Base-by-base conservation (phyloP, 2,113 vertebrate genomes). In the Grantiella picta region DNA sequence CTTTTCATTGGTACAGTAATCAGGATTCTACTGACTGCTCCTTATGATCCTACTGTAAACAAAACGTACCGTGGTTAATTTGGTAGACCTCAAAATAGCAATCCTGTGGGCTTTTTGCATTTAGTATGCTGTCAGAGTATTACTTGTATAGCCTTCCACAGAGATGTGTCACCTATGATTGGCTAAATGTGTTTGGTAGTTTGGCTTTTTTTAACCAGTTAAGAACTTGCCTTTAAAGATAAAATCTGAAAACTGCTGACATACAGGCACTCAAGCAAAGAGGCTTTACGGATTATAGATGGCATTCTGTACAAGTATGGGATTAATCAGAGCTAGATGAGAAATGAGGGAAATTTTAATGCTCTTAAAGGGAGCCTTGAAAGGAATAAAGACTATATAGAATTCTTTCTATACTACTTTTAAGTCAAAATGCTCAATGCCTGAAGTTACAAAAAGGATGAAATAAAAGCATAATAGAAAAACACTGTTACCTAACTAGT, bases 211-310 rank as follows among this genome's bases (percentile, higher is more conserved):
- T 89, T 83, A 63, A 77, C 68, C 20, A 47, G 33, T 83, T 77
- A 73, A 90, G 36, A 89, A 35, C 36, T 71, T 91, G 49, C 23
- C n/a, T 87, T 92, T 86, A 53, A 87, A 79, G 68, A 68, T 90
- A 69, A 89, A 82, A 75, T 89, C 69, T 89, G 80, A 75, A 96
- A 83, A 89, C 44, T 94, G 72, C 65, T 96, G 83, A 79, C 40
- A 36, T 65, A n/a, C 17, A 71, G 57, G 40, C 64, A 81, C 16
- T 75, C 19, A 18, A 40, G 86, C 72, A 84, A 45, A 84, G 83
- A 82, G 44, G 72, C 79, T 92, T 94, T 95, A 49, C 4, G n/a
- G 91, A 86, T 96, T 94, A 89, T 44, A 75, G 56, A 47, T 91
- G 89, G 19, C 56, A 33, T 94, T 94, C 65, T 49, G 31, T 84